Base-by-base conservation (phyloP, 1,140 invertebrate species). In the Lerema accius region DNA sequence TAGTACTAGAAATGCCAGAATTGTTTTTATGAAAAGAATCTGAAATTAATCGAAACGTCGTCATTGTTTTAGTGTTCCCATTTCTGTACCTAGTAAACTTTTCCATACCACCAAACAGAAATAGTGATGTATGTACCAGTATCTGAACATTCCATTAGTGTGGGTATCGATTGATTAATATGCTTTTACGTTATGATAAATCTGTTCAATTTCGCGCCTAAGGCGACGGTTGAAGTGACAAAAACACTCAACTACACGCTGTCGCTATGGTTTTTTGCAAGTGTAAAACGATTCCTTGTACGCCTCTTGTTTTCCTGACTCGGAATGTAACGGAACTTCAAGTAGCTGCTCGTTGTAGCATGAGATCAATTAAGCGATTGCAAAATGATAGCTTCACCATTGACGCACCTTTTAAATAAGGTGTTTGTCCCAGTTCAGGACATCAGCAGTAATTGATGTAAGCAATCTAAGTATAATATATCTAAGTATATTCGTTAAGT, bases 281-380 rank as follows among this genome's bases (percentile, higher is more conserved):
- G 53, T 49, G 23, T 59, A 56, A 55, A 11, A 23, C 16, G 65
- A 53, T 71, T 65, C 45, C 63, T 49, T 37, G 32, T 63, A 49
- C 55, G 56, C 51, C 65, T 67, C 63, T 53, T 48, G 45, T 71
- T 60, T 62, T 51, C 53, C 42, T 59, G 62, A 50, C 23, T 63
- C 43, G 59, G 39, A n/a, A 63, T 15, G 48, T 80, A 80, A 79
- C 71, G 69, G 71, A 35, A 72, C 67, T 23, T n/a, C 58, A 64
- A 60, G 40, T 55, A 62, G 59, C 35, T 49, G 26, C 45, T 67
- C 65, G 64, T 61, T 63, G 69, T 50, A 35, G 39, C 53, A 50
- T 37, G 56, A 67, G 70, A 76, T 72, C 71, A 74, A 78, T 78
- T 80, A 80, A 70, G 46, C 50, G 73, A 78, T 78, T 68, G 73